Evolutionary conservation across 92 coral and sea anemone species (phyloP).

Genomic region (Diadumene lineata): DNA sequence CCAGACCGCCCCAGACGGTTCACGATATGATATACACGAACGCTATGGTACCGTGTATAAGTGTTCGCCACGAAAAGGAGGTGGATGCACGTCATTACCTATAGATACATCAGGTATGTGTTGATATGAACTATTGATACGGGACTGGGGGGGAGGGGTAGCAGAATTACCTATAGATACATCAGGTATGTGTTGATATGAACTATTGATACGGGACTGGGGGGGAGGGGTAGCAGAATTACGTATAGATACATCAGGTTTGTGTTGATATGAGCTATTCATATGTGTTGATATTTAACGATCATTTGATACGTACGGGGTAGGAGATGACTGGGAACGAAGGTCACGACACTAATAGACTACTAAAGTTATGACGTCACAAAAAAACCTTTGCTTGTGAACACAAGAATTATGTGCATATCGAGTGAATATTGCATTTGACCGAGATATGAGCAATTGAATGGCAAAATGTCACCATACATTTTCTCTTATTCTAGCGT

Average conservation of each 20-base stretch:
- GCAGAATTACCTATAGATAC: slow-evolving; percentile 38
- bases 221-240: slow-evolving; percentile 14
- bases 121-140: neutral
- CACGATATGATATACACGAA: slow-evolving; percentile 31
- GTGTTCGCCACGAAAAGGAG: slow-evolving; percentile 31
- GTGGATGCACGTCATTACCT: slow-evolving; percentile 26
- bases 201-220: neutral
- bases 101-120: slow-evolving; percentile 16
- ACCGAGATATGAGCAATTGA: no score
- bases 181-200: neutral
- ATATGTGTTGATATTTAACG: neutral
- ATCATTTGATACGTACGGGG: no score
- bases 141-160: neutral
- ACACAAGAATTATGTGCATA: no score
- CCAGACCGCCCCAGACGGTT: slow-evolving; percentile 32
- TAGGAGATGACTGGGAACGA: no score
- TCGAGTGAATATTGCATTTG: no score
- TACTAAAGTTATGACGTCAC: no score
- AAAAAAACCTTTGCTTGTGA: no score
- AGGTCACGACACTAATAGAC: no score
- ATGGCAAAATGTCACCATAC: no score
- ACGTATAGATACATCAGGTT: slow-evolving; percentile 27
- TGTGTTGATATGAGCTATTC: neutral
- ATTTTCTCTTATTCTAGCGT: no score
- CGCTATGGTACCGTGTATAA: slow-evolving; percentile 64